These are phyloP conservation scores for Prenolepis imparis DNA, from an alignment of 2,888 invertebrate genomes.

Conservation along the genomic window DNA sequence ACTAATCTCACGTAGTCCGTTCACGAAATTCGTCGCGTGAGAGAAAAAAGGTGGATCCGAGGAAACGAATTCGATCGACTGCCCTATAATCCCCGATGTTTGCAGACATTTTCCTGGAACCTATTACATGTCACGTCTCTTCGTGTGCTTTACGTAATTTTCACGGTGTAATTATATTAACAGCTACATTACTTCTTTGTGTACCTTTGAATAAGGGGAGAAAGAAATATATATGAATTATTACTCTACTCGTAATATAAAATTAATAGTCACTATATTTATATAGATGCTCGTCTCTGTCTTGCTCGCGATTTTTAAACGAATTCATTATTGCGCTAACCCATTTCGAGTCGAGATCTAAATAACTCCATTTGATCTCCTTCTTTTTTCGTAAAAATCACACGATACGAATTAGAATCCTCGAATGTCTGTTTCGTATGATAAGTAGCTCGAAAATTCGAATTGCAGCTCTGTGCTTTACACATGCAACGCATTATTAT, in stretches of 20 bases:
- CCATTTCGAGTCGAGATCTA: neutral
- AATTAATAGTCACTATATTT: neutral
- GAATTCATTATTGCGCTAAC: neutral
- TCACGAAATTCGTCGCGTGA: constrained; percentile 9
- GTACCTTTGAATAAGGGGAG: neutral
- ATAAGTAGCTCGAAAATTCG: constrained; percentile 20
- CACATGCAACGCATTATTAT: constrained; percentile 54
- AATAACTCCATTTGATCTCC: neutral
- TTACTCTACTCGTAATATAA: neutral
- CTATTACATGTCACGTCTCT: neutral
- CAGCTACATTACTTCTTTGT: neutral
- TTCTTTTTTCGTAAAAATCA: constrained; percentile 6
- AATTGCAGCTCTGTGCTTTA: constrained; percentile 24
- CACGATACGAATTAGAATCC: constrained; percentile 2
- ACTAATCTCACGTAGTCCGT: constrained; percentile 54
- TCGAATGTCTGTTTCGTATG: neutral
- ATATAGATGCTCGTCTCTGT: no score
- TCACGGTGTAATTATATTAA: neutral
- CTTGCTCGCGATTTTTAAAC: neutral
- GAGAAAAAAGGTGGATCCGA: neutral
- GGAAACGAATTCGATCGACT: neutral
- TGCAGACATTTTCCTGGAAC: constrained; percentile 12
- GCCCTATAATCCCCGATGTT: constrained; percentile 23
- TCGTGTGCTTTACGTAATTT: constrained; percentile 17
- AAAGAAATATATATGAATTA: neutral